A percentile compares a stretch with the other conserved stretches of the same genome.
Evolutionary conservation across 2,888 invertebrate species (phyloP).

Genomic region (Muscina levida): DNA sequence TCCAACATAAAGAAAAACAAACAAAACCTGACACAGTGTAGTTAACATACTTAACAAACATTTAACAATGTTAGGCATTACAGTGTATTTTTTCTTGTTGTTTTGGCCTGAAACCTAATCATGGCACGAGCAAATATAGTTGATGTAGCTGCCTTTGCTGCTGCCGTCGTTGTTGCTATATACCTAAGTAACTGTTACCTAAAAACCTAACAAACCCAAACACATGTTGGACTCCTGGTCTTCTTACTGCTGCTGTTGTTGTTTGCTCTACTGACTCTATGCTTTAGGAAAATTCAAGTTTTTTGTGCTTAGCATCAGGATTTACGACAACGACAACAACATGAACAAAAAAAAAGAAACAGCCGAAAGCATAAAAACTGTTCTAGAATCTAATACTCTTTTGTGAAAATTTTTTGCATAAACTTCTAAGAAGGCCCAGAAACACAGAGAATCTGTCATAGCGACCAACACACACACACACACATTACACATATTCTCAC

Average conservation of each 20-base stretch:
- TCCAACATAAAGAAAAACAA: no score
- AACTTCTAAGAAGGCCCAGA: not conserved
- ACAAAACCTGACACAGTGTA: not conserved
- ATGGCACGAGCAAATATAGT: not conserved
- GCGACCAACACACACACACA: constrained; percentile 19
- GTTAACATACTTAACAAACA: constrained; percentile 26
- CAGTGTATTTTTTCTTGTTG: not conserved
- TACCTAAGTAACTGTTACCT: constrained; percentile 7
- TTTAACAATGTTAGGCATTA: constrained; percentile 17
- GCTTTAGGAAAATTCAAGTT: constrained; percentile 10
- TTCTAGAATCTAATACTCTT: constrained; percentile 26
- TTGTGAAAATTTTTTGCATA: constrained; percentile 9
- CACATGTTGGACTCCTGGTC: constrained; percentile 24
- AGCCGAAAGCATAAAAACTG: constrained; percentile 21
- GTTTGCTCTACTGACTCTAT: constrained; percentile 15
- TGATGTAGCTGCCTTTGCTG: no score
- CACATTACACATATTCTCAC: not conserved
- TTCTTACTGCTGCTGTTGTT: not conserved
- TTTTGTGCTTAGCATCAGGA: constrained; percentile 24
- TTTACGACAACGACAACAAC: constrained; percentile 20
- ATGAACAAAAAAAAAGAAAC: no score
- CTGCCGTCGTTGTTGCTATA: no score
- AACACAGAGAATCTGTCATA: not conserved
- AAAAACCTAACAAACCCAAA: constrained; percentile 31
- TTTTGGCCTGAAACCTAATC: constrained; percentile 8